Conservation (phyloP, 2,888 invertebrate genomes). For the Lasioglossum oenotherae region DNA sequence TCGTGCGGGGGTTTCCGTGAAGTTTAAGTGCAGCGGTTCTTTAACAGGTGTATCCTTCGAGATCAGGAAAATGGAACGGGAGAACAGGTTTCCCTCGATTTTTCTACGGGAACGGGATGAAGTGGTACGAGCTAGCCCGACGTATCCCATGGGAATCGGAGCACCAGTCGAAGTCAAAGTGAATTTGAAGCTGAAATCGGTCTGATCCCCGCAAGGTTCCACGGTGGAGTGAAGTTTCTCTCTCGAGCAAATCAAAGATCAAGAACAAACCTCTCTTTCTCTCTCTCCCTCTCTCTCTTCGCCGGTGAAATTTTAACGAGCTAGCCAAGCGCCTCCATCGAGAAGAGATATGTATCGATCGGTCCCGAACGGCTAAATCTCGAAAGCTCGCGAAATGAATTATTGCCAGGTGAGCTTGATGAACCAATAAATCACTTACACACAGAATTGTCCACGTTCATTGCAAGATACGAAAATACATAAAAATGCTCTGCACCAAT, state of each 20-base stretch:
- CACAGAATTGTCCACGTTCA: neutral
- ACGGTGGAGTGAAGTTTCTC: slow-evolving; percentile 51
- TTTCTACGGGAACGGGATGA: slow-evolving; percentile 48
- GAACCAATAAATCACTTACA: neutral
- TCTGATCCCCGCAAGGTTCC: slow-evolving; percentile 66
- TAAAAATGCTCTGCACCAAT: no score
- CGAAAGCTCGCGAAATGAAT: slow-evolving; percentile 65
- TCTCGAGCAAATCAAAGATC: slow-evolving; percentile 62
- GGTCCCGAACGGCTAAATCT: slow-evolving; percentile 63
- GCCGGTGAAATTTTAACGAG: slow-evolving; percentile 75
- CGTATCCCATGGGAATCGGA: slow-evolving; percentile 67
- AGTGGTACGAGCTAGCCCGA: slow-evolving; percentile 28
- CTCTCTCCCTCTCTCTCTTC: slow-evolving; percentile 9
- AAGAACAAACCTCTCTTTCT: slow-evolving; percentile 65
- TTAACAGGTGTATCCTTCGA: slow-evolving; percentile 29
- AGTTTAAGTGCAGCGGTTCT: slow-evolving; percentile 52
- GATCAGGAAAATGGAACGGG: slow-evolving; percentile 38
- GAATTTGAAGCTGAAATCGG: slow-evolving; percentile 68
- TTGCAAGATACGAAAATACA: no score
- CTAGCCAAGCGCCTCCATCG: slow-evolving; percentile 49
- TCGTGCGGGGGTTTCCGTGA: slow-evolving; percentile 18
- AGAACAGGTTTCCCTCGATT: slow-evolving; percentile 46
- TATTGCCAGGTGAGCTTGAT: slow-evolving; percentile 12
- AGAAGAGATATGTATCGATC: slow-evolving; percentile 55
- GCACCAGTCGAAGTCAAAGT: slow-evolving; percentile 65